A percentile compares a stretch with the other conserved stretches of the same genome.
phyloP scores from a whole-genome alignment of 1,140 invertebrate genomes.

The Drosophila kanapiae region DNA sequence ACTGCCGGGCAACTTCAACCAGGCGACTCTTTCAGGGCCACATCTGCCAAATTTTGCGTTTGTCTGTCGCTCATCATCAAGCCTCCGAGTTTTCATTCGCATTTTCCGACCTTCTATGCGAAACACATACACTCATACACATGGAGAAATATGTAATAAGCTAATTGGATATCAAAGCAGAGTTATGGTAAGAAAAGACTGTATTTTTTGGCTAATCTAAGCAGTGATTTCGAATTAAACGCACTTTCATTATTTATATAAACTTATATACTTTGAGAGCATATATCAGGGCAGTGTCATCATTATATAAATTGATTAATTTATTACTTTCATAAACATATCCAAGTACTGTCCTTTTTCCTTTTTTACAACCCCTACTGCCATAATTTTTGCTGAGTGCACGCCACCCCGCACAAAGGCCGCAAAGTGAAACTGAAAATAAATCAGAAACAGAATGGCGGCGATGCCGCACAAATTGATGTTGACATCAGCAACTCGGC shows the following conservation, averaged over 20 bases:
- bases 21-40: constrained; percentile 25
- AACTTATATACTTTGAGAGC: not conserved
- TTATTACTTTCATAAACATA: not conserved
- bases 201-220: not conserved
- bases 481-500: constrained; percentile 56
- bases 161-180: not conserved
- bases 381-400: not conserved
- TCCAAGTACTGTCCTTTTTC: not conserved
- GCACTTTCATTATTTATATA: no score
- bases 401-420: constrained; percentile 28
- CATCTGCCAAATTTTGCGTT: constrained; percentile 30
- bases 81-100: constrained; percentile 27
- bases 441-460: constrained; percentile 59
- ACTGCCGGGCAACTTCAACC: constrained; percentile 32
- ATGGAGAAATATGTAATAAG: not conserved
- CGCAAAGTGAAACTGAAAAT: constrained; percentile 71
- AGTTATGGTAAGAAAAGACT: not conserved
- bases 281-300: not conserved
- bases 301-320: not conserved
- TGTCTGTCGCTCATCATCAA: constrained; percentile 48
- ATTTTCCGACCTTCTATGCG: constrained; percentile 46
- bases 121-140: constrained; percentile 6
- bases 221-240: not conserved
- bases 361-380: not conserved
- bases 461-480: constrained; percentile 48